Evolutionary conservation across 2,113 vertebrate genomes (phyloP), one percentile per base, ranked within the genome.

Genomic region (Phylloscopus trochiloides): DNA sequence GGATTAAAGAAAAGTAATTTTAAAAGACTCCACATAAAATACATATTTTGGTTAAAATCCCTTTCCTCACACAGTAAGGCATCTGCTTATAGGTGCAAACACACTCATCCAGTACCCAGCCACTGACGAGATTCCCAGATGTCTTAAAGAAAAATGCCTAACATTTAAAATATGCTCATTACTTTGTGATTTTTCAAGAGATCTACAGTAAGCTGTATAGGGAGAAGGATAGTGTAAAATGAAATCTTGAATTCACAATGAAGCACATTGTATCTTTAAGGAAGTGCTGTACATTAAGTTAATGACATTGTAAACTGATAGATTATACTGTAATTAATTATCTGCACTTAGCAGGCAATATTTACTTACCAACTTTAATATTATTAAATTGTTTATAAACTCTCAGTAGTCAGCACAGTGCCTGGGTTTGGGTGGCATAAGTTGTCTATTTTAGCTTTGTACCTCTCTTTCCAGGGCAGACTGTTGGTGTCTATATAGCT

Each of bases 121-220:
- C 88, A 92, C 96, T 98, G 96, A 98, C 97, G 97, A 97, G 97
- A 97, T 98, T 98, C 97, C 97, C 97, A 98, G 98, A 98, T 98
- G 97, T 98, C 98, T 97, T 95, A 96, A 97, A 98, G 97, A 98
- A 98, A 98, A 98, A 97, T 98, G 96, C 95, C 85, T 97, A 94
- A 97, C 97, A 97, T 98, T 97, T 97, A 91, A 98, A 97, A 94
- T 97, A 98, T 97, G 97, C 95, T 92, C 74, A 63, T 93, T 95
- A 68, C 91, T 97, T 92, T 67, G 73, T 13, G 76, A 94, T 87
- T 97, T 98, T 96, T 98, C 89, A 95, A 91, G 96, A 96, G 92
- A 70, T 96, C 95, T 97, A 84, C 95, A 94, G 97, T 94, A 59
- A 94, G 57, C 88, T 91, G 89, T 70, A 47, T 20, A 90, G 95